Evolutionary conservation across 2,888 invertebrate genomes (phyloP).

Genomic region (Dryobota labecula): DNA sequence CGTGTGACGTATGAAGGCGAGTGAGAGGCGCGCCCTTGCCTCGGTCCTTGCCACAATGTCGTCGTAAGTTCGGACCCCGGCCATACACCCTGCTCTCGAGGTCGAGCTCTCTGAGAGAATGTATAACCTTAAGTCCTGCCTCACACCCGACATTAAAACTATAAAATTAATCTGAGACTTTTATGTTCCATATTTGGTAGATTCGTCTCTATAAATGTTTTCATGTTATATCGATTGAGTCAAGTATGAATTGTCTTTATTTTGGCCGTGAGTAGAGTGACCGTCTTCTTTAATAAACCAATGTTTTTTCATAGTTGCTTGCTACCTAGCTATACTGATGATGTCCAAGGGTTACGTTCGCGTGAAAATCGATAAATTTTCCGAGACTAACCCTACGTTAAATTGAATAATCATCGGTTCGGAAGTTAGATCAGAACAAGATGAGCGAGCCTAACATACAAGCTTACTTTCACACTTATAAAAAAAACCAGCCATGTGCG

Average conservation of each 20-base stretch:
- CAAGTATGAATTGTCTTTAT: slow-evolving; percentile 5
- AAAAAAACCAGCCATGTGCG: no score
- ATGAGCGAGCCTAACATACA: neutral
- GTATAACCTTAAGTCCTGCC: slow-evolving; percentile 74
- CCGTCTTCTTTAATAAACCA: neutral
- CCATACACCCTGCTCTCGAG: slow-evolving; percentile 75
- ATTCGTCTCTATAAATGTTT: slow-evolving; percentile 11
- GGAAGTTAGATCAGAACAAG: neutral
- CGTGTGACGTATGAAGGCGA: slow-evolving; percentile 75
- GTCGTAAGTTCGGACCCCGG: slow-evolving; percentile 79
- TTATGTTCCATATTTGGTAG: slow-evolving; percentile 7
- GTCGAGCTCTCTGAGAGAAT: slow-evolving; percentile 78
- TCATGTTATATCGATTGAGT: slow-evolving; percentile 8
- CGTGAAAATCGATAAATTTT: neutral
- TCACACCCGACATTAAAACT: slow-evolving; percentile 53
- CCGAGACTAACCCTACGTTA: neutral
- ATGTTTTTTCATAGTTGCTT: slow-evolving; percentile 12
- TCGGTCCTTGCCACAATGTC: slow-evolving; percentile 82
- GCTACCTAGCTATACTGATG: neutral
- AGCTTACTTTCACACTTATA: neutral
- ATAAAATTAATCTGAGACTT: slow-evolving; percentile 20
- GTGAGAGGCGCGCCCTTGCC: slow-evolving; percentile 89
- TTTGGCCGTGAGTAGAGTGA: neutral
- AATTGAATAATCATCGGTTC: neutral
- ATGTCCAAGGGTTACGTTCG: neutral